A percentile compares a stretch with the other conserved stretches of the same genome.
phyloP scores from a whole-genome alignment of 2,113 vertebrate genomes.

The Tachysurus vachellii region DNA sequence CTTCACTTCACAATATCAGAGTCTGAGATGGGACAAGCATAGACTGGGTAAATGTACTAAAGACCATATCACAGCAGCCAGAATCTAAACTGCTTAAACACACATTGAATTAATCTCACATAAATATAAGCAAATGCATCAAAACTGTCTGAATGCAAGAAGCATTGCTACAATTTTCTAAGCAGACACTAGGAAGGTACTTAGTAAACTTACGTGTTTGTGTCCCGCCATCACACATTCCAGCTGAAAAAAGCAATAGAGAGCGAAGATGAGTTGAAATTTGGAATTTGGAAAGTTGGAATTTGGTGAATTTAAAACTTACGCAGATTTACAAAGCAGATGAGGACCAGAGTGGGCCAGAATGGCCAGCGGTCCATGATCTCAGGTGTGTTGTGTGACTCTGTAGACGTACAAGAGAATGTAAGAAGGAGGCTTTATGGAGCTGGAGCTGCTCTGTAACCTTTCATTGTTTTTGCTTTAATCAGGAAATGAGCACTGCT shows the following conservation, averaged over 20 bases:
- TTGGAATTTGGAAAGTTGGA: not conserved
- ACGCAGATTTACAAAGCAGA: constrained; percentile 33
- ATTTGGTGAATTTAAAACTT: constrained; percentile 13
- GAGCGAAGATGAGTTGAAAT: not conserved
- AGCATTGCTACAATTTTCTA: not conserved
- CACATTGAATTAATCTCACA: constrained; percentile 33
- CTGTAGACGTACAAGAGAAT: not conserved
- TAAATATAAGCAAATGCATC: constrained; percentile 32
- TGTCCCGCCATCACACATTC: constrained; percentile 51
- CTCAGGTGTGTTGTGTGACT: constrained; percentile 32
- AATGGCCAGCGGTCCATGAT: constrained; percentile 43
- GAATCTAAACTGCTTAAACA: constrained; percentile 43
- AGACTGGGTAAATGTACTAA: not conserved
- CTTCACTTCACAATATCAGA: not conserved
- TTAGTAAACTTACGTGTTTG: constrained; percentile 63
- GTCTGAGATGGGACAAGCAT: not conserved
- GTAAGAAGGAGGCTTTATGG: not conserved
- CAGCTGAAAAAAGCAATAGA: constrained; percentile 12
- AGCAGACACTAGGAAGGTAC: not conserved
- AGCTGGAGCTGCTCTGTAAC: not conserved
- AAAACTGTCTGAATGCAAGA: constrained; percentile 42
- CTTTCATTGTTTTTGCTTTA: constrained; percentile 24
- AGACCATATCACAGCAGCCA: constrained; percentile 5
- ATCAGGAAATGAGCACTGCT: constrained; percentile 48
- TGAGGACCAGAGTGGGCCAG: constrained; percentile 35